phyloP scores from a whole-genome alignment of 2,888 invertebrate genomes.

The Encarsia formosa region DNA sequence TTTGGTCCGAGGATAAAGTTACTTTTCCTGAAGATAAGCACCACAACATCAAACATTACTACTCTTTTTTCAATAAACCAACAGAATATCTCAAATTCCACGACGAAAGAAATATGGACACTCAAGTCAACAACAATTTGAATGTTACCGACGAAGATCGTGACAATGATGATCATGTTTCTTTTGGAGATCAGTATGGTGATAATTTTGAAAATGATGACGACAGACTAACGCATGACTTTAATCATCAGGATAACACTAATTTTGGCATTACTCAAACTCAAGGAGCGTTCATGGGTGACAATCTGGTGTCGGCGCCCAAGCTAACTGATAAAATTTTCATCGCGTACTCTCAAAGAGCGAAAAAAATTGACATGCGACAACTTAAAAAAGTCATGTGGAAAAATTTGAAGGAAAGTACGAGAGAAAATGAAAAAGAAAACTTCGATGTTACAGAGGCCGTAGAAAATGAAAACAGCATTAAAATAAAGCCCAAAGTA shows the following conservation, averaged over 20 bases:
- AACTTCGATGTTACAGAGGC: constrained; percentile 38
- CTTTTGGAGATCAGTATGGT: constrained; percentile 48
- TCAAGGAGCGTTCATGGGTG: constrained; percentile 49
- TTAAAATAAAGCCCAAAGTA: constrained; percentile 40
- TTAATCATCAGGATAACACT: constrained; percentile 5
- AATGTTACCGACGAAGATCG: constrained; percentile 38
- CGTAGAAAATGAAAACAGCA: constrained; percentile 22
- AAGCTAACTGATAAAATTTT: constrained; percentile 64
- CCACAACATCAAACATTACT: constrained; percentile 27
- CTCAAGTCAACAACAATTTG: background rate
- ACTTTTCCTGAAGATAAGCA: constrained; percentile 36
- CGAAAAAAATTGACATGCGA: constrained; percentile 84
- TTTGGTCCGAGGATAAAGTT: constrained; percentile 37
- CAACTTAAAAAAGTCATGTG: constrained; percentile 75
- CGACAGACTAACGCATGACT: constrained; percentile 38
- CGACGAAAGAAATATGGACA: constrained; percentile 7
- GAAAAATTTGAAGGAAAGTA: constrained; percentile 55
- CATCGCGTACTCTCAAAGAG: constrained; percentile 76
- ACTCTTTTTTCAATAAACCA: constrained; percentile 30
- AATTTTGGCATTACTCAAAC: too few relatives aligned
- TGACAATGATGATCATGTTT: constrained; percentile 56
- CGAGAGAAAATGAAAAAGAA: constrained; percentile 41
- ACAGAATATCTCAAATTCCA: constrained; percentile 21
- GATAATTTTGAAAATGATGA: constrained; percentile 42
- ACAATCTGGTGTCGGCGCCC: constrained; percentile 66